phyloP scores from a whole-genome alignment of 2,113 vertebrate species.

The Colistium nudipinnis region DNA sequence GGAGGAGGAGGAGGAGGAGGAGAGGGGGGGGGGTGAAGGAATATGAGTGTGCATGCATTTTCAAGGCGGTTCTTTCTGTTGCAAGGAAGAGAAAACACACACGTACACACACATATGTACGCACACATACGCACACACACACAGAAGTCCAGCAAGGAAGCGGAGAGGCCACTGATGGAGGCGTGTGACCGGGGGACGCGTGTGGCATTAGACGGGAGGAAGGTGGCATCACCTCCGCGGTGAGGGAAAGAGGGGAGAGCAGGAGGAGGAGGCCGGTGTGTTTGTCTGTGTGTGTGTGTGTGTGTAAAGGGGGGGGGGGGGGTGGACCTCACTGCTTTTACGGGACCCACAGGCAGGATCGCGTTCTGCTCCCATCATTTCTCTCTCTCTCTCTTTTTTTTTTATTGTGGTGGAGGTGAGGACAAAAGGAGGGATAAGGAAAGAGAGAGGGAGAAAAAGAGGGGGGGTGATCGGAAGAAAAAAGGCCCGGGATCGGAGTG shows the following conservation, averaged over 20 bases:
- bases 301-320: constrained; percentile 72
- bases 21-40: constrained; percentile 75
- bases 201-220: constrained; percentile 65
- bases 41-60: constrained; percentile 80
- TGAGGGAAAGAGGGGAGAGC: constrained; percentile 64
- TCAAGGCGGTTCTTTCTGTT: constrained; percentile 82
- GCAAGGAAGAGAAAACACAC: constrained; percentile 64
- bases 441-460: neutral
- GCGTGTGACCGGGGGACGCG: constrained; percentile 47
- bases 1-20: constrained; percentile 74
- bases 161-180: constrained; percentile 66
- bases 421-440: constrained; percentile 76
- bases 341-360: constrained; percentile 81
- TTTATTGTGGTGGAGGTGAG: constrained; percentile 82
- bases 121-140: neutral
- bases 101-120: constrained; percentile 1
- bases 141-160: constrained; percentile 72
- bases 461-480: constrained; percentile 62
- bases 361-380: constrained; percentile 80
- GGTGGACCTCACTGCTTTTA: constrained; percentile 79
- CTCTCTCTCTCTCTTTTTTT: no score
- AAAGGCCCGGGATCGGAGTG: constrained; percentile 72
- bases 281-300: neutral
- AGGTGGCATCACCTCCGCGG: constrained; percentile 79
- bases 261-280: no score